These are phyloP conservation scores for Lasioglossum lativentre DNA, from an alignment of 2,888 invertebrate species.

Conservation along the genomic window DNA sequence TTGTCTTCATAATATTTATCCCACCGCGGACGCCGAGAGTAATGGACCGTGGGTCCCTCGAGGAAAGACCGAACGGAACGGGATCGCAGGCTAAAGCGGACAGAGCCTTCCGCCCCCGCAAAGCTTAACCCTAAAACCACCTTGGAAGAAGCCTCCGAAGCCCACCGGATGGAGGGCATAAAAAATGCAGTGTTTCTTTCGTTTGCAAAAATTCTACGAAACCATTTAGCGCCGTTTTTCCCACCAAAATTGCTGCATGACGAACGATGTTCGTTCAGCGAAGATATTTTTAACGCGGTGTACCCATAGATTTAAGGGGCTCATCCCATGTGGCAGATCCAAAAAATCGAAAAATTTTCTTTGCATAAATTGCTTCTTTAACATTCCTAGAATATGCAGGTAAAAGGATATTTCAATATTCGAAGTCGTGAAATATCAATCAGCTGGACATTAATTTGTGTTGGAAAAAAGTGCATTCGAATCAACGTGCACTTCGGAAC, in stretches of 20 bases:
- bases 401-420: no score
- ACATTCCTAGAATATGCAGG: no score
- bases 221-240: neutral
- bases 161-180: neutral
- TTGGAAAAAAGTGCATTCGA: no score
- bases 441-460: no score
- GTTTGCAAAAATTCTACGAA: neutral
- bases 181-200: neutral
- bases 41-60: constrained; percentile 75
- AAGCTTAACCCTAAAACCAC: constrained; percentile 50
- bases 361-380: no score
- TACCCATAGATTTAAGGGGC: no score
- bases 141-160: neutral
- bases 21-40: constrained; percentile 74
- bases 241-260: neutral
- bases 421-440: no score
- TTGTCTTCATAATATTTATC: constrained; percentile 82
- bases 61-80: constrained; percentile 67
- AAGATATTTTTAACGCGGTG: no score
- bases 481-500: no score
- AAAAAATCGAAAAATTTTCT: no score
- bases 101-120: constrained; percentile 30
- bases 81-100: constrained; percentile 70
- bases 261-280: neutral
- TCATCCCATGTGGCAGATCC: no score